Evolutionary conservation across 1,140 invertebrate genomes (phyloP).

Genomic region (Triops longicaudatus): DNA sequence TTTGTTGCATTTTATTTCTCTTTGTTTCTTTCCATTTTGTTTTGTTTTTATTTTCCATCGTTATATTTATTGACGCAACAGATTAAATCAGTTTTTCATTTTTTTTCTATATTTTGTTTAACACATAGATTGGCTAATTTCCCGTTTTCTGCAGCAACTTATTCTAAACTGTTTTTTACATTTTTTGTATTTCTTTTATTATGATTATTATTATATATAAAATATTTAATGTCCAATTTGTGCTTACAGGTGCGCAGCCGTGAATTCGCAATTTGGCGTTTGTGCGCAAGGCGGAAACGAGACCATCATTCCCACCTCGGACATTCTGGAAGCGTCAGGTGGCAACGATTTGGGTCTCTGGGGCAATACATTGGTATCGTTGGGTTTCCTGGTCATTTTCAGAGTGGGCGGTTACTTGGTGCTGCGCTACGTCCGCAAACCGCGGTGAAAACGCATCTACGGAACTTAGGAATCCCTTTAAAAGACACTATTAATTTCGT

Average conservation of each 20-base stretch:
- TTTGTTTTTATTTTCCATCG: no score
- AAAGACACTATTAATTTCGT: no score
- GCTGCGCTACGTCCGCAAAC: constrained; percentile 59
- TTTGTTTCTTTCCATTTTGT: neutral
- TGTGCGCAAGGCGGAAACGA: constrained; percentile 49
- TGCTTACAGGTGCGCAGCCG: constrained; percentile 51
- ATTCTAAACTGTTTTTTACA: no score
- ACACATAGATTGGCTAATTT: no score
- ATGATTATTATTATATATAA: no score
- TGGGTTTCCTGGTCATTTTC: constrained; percentile 63
- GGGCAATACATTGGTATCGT: constrained; percentile 64
- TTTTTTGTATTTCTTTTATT: no score
- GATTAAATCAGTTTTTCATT: no score
- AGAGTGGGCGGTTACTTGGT: constrained; percentile 64
- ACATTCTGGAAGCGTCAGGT: constrained; percentile 50
- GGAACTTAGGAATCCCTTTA: neutral
- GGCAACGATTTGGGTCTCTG: constrained; percentile 53
- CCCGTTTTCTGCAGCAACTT: no score
- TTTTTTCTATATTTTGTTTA: no score
- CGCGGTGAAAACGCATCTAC: constrained; percentile 31
- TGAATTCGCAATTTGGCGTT: constrained; percentile 55
- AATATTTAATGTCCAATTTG: no score
- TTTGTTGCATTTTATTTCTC: constrained; percentile 27
- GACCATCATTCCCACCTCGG: constrained; percentile 53
- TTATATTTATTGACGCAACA: no score